Base-by-base conservation (phyloP, 2,113 vertebrate species). In the Setophaga coronata region DNA sequence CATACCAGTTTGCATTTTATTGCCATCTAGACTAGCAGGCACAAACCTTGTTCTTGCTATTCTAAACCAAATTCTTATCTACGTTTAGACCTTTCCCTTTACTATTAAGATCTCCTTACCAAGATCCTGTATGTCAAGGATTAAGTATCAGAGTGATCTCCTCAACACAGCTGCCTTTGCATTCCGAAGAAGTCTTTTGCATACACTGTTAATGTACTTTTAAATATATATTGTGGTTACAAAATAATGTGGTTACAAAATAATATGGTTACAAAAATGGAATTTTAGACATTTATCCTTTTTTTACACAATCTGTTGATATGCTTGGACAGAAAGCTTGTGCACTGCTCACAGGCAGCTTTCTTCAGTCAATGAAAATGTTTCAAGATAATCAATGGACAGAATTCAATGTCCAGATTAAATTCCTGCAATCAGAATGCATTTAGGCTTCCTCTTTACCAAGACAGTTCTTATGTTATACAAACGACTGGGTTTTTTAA, bases 401-500 rank as follows among this genome's bases (percentile, higher is more conserved):
- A 48, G 3, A 29, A 34, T 82, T 82, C 7, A 47, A 58, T 17
- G 4, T 15, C 9, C 14, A 31, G 7, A 40, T 50, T 5, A 1
- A 70, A 12, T 43, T 78, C 7, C 43, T 26, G 6, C 5, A 53
- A 81, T 4, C 2, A 40, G 25, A 73, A 74, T 15, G 4, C 6
- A 28, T 43, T 7, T 38, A 70, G 2, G 1, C 1, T 74, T 85
- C 11, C 5, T 50, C 5, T 84, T 91, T 57, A 53, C 3, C 9
- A 66, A 26, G 19, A 25, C 2, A 74, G 24, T 58, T 38, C 4
- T 56, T 62, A 71, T 47, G 51, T 76, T 28, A 33, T 38, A 12
- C 4, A 91, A 42, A 36, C 8, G 4, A 0, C 3, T 24, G 47
- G 54, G 34, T 45, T 21, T 34, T 34, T 34, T 21, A 0, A 16